Evolutionary conservation across 2,888 invertebrate species (phyloP), one percentile per base, ranked within the genome.

Genomic region (Dasysyrphus tricinctus): DNA sequence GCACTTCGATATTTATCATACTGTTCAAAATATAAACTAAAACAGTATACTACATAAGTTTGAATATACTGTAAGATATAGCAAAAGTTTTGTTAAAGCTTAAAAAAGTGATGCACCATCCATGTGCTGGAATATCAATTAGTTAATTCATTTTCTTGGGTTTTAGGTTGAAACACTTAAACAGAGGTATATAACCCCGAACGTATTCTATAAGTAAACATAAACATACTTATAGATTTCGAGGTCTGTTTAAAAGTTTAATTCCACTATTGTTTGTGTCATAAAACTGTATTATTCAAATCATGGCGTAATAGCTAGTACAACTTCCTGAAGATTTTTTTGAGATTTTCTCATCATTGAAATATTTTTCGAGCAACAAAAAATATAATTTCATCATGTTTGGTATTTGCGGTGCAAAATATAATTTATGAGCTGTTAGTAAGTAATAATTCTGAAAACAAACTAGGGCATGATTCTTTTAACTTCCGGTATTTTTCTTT

Each of bases 221-320:
- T 24, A 11, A 6, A 59, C 9, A 24, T 14, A 16, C 37, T 59
- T 39, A 42, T 61, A 39, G 61, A 61, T 39, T 61, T 61, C 61
- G 61, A 61, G 61, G 61, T 61, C 61, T 61, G 42, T 61, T 61
- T 61, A 42, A 39, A 24, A 61, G 19, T 61, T n/a, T 61, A 61
- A 42, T 61, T 24, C 19, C 12, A 39, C 39, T 42, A 42, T 61
- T 61, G 61, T 42, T 61, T 39, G 24, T 61, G 14, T 61, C 61
- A 61, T 61, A 61, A 61, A 61, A 61, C 61, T 61, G 61, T 61
- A 14, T 61, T 61, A 61, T 24, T 61, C 24, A 61, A 42, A 54
- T 32, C 54, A 29, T 54, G 39, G 61, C 61, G 54, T 54, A 32
- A 24, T 61, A 24, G 2, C 3, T 24, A 24, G 24, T 24, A 42